Conservation (phyloP, 1,140 invertebrate species). For the Drosophila funebris region DNA sequence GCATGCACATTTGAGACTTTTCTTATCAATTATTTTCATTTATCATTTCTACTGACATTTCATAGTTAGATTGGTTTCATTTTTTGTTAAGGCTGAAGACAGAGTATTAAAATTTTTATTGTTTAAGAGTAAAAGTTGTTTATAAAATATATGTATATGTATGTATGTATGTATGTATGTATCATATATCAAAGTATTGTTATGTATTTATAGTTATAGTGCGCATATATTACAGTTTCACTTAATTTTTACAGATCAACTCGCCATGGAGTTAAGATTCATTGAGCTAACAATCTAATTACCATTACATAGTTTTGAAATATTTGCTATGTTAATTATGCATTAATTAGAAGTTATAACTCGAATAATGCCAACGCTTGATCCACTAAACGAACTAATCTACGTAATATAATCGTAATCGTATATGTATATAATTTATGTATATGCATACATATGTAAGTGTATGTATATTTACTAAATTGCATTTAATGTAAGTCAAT, state of each 20-base stretch:
- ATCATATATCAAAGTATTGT: conserved; percentile 78
- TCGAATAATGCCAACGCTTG: conserved; percentile 76
- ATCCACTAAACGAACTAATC: conserved; percentile 71
- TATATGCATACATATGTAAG: conserved; percentile 38
- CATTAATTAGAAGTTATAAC: conserved; percentile 34
- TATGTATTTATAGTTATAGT: conserved; percentile 57
- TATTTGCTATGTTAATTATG: conserved; percentile 25
- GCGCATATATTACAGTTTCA: conserved; percentile 67
- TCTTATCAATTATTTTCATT: conserved; percentile 11
- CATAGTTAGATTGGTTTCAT: conserved; percentile 32
- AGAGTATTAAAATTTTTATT: conserved; percentile 76
- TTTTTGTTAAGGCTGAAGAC: conserved; percentile 75
- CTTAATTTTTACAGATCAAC: conserved; percentile 61
- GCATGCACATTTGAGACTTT: conserved; percentile 11
- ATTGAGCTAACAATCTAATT: conserved; percentile 63
- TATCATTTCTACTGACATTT: conserved; percentile 22
- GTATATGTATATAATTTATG: conserved; percentile 45
- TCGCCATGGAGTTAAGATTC: conserved; percentile 4
- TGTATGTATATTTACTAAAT: conserved; percentile 76
- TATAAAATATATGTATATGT: conserved; percentile 72
- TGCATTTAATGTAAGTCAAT: conserved; percentile 69
- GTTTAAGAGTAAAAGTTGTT: conserved; percentile 79
- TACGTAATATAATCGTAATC: conserved; percentile 39
- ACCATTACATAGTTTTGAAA: conserved; percentile 39
- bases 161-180: conserved; percentile 56